Base-by-base conservation (phyloP, 2,888 invertebrate genomes). In the Eupithecia insigniata region DNA sequence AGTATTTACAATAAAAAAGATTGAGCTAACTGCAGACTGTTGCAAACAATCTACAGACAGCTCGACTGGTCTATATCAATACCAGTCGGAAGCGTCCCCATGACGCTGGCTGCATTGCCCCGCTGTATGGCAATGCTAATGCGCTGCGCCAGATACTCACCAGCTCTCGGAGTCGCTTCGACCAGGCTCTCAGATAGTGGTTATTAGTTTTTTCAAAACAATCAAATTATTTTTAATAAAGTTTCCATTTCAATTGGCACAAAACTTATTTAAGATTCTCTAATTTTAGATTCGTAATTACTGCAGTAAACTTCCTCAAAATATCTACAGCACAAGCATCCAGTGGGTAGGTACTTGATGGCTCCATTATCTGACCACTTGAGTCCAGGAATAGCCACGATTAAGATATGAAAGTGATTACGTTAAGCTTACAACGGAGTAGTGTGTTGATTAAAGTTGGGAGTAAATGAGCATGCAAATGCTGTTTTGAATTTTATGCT, bases 331-430 rank as follows among this genome's bases (percentile, higher is more conserved):
- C 30, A 32, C 32, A 68, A 65, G 43, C 46, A 22, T 55, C 32
- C 83, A 84, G 58, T 58, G 22, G 22, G 51, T 22, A 22, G 26
- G 55, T 55, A 26, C 86, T 81, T 72, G 66, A 77, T 81, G 81
- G 83, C 74, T 80, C 81, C 79, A 80, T 77, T 92, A 91, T 91
- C 90, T 83, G 75, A 75, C 82, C 91, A 90, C 92, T 92, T 86
- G 85, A 85, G 85, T 81, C 83, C 87, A 79, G 79, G 89, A 91
- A 92, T 91, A 91, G 84, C 87, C 67, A 73, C 85, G 80, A 80
- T 87, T 83, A 81, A 88, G 86, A 87, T 85, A 85, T 81, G 80
- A 82, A 86, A 87, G 83, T 87, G 85, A 86, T 89, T 89, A 84
- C 76, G 70, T 12, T 68, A 69, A 82, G 82, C 82, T 85, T 81